Conservation (phyloP, 2,888 invertebrate species). For the Plebejus argus region DNA sequence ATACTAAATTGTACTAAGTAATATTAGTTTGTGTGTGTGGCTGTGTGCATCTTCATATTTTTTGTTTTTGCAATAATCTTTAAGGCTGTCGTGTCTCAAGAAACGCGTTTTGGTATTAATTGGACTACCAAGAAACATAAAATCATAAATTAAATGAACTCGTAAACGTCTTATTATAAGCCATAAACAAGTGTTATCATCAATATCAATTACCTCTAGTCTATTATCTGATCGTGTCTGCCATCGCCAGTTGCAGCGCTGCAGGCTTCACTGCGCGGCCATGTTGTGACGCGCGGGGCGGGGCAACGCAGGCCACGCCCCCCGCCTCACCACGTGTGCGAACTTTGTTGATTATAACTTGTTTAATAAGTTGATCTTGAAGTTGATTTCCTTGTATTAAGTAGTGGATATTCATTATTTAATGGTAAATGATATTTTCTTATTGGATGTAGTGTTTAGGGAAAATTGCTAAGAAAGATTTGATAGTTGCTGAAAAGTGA, state of each 20-base stretch:
- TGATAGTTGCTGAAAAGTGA: neutral
- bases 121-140: neutral
- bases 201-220: neutral
- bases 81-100: too few relatives aligned
- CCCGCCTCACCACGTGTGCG: conserved; percentile 43
- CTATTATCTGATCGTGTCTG: conserved; percentile 1
- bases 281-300: conserved; percentile 74
- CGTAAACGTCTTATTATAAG: neutral
- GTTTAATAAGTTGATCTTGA: neutral
- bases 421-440: neutral
- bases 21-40: too few relatives aligned
- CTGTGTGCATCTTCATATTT: too few relatives aligned
- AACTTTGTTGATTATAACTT: neutral
- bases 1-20: too few relatives aligned
- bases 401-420: neutral
- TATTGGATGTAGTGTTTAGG: neutral
- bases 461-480: neutral
- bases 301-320: conserved; percentile 55
- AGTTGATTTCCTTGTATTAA: neutral
- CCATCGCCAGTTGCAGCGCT: conserved; percentile 31
- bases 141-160: neutral
- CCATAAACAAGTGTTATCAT: neutral
- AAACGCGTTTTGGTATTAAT: neutral
- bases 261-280: conserved; percentile 59
- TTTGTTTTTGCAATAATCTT: too few relatives aligned